A percentile compares a stretch with the other conserved stretches of the same genome.
These are phyloP conservation scores for Agrilus planipennis DNA, from an alignment of 1,140 invertebrate species.

Conservation along the genomic window DNA sequence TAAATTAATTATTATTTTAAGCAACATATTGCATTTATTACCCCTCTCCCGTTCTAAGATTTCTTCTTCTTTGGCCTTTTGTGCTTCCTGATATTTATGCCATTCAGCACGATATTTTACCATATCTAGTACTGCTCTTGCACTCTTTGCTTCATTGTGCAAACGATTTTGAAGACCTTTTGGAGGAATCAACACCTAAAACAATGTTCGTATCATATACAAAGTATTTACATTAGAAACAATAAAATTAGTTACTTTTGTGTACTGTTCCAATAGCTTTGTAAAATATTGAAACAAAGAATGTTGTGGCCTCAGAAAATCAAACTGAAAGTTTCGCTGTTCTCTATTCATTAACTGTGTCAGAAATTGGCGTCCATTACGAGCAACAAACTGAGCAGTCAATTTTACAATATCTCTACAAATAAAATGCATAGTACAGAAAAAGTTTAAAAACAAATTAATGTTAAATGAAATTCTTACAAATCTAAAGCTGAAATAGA, in stretches of 20 bases:
- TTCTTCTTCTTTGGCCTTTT: conserved; percentile 86
- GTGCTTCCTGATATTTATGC: conserved; percentile 87
- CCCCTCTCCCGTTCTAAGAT: conserved; percentile 85
- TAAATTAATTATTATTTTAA: neutral
- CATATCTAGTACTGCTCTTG: conserved; percentile 72
- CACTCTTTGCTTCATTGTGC: conserved; percentile 63
- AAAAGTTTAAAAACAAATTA: conserved; percentile 10
- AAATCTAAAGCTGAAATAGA: conserved; percentile 98
- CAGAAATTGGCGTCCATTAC: conserved; percentile 95
- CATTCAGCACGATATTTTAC: conserved; percentile 93
- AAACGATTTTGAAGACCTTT: conserved; percentile 79
- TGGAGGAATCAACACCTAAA: conserved; percentile 78
- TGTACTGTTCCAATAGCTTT: conserved; percentile 95
- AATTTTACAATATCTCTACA: conserved; percentile 92
- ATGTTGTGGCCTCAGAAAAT: conserved; percentile 96
- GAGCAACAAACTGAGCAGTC: conserved; percentile 96
- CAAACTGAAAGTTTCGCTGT: conserved; percentile 97
- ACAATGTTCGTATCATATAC: conserved; percentile 7
- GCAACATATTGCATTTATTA: conserved; percentile 25
- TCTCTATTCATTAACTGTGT: conserved; percentile 98
- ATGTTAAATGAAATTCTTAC: conserved; percentile 40
- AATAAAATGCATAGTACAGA: conserved; percentile 19
- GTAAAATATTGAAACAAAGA: conserved; percentile 98
- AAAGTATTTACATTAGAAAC: neutral
- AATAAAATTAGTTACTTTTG: conserved; percentile 53